Conservation (phyloP, 2,888 invertebrate genomes). For the Melieria picta region DNA sequence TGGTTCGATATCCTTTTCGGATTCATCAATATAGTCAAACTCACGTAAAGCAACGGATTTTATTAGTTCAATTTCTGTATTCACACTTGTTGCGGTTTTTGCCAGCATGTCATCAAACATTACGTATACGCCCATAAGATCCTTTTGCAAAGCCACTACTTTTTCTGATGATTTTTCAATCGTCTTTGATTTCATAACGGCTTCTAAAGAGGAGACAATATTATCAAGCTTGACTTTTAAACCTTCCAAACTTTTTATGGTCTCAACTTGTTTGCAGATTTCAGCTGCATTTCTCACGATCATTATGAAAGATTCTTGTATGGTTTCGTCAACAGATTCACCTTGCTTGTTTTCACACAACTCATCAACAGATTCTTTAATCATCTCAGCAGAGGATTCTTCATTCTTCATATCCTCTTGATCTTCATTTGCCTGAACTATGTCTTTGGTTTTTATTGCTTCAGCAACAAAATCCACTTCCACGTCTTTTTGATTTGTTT, state of each 20-base stretch:
- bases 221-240: neutral
- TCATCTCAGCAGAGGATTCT: no score
- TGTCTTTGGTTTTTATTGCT: no score
- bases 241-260: neutral
- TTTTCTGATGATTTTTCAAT: constrained; percentile 18
- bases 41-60: constrained; percentile 43
- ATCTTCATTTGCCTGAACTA: no score
- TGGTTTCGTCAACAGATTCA: no score
- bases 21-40: constrained; percentile 50
- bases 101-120: constrained; percentile 52
- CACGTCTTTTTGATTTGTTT: no score
- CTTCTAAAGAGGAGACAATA: constrained; percentile 10
- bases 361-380: no score
- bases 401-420: no score
- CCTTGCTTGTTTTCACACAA: no score
- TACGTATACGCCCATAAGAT: constrained; percentile 57
- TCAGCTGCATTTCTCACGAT: no score
- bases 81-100: neutral
- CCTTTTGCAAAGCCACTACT: constrained; percentile 53
- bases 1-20: constrained; percentile 36
- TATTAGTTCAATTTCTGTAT: constrained; percentile 41
- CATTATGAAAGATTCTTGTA: no score
- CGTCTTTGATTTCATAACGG: neutral
- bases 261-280: neutral
- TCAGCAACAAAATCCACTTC: no score